These are phyloP conservation scores for Ophioninae sp. DNA, from an alignment of 2,888 invertebrate species.

Conservation along the genomic window DNA sequence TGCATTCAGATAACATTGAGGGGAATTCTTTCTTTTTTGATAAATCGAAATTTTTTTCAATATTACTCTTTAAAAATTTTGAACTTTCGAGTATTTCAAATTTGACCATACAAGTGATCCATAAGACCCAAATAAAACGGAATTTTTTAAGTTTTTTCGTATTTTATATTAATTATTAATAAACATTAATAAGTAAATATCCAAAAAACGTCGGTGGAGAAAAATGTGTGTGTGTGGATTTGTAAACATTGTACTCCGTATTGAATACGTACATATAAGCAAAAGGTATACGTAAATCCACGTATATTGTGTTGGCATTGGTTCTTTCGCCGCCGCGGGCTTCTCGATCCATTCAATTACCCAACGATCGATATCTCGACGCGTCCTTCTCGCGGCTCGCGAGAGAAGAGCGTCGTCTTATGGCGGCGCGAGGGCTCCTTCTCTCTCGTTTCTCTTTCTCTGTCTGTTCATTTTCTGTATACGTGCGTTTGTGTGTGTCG, in stretches of 20 bases:
- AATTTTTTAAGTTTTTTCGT: too few relatives aligned
- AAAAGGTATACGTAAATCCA: slow-evolving; percentile 17
- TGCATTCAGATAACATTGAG: too few relatives aligned
- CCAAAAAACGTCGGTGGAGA: too few relatives aligned
- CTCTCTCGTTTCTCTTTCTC: slow-evolving; percentile 36
- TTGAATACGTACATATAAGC: not conserved
- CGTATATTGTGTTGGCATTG: slow-evolving; percentile 38
- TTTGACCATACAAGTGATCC: too few relatives aligned
- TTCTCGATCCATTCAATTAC: slow-evolving; percentile 78
- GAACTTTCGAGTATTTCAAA: too few relatives aligned
- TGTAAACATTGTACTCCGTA: not conserved
- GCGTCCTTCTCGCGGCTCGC: slow-evolving; percentile 66
- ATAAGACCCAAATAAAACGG: too few relatives aligned
- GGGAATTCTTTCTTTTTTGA: too few relatives aligned
- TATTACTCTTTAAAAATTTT: too few relatives aligned
- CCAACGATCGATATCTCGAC: slow-evolving; percentile 76
- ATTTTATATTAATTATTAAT: too few relatives aligned
- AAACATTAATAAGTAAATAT: too few relatives aligned
- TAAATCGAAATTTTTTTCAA: too few relatives aligned
- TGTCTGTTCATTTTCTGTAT: slow-evolving; percentile 16
- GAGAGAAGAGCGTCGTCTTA: slow-evolving; percentile 49
- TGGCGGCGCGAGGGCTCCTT: slow-evolving; percentile 25
- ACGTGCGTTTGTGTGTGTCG: not conserved
- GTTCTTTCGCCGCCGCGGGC: slow-evolving; percentile 68
- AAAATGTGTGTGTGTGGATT: not conserved